Base-by-base conservation (phyloP, 2,888 invertebrate genomes). In the Biston stratarius region DNA sequence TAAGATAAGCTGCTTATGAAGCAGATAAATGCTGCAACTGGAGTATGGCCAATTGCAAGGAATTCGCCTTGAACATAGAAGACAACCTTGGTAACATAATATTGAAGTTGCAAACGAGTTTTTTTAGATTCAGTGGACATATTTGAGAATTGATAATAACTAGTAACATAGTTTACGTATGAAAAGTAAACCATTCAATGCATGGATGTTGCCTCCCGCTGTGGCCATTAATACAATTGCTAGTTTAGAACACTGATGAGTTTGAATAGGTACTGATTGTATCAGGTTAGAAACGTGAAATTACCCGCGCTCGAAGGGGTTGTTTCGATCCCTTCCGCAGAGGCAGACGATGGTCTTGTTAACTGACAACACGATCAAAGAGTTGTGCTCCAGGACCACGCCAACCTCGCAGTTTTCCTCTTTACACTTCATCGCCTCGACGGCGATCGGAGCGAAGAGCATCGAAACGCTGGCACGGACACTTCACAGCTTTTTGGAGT, bases 401-500 rank as follows among this genome's bases (percentile, higher is more conserved):
- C 94, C 94, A 73, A 94, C 94, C 86, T 94, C 94, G 83, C 94
- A 94, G 85, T 94, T 94, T 88, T 92, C 94, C 91, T 92, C 94
- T 90, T 94, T 94, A 88, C 94, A 94, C 94, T 94, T 94, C 94
- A 94, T 94, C 94, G 94, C 93, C 90, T 91, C 91, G 72, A 87
- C 88, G 91, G 92, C 93, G 92, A 94, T 91, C 77, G 90, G 89
- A 92, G 93, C 88, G 89, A 92, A 92, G 92, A 92, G 92, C 93
- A 93, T 94, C 85, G 90, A 91, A 89, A 85, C 83, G 87, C 84
- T 83, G 79, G 86, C 87, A 88, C 89, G 79, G 83, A 84, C 89
- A 90, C 89, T 87, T 83, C 84, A 87, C 85, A 86, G 77, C 75
- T 63, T 70, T 70, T 74, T 74, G 76, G 78, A 77, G 74, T 75